Percentiles rank a stretch among this genome's conserved stretches.
Evolutionary conservation across 2,797 vertebrate genomes (phyloP).

Genomic region (Pygocentrus nattereri): DNA sequence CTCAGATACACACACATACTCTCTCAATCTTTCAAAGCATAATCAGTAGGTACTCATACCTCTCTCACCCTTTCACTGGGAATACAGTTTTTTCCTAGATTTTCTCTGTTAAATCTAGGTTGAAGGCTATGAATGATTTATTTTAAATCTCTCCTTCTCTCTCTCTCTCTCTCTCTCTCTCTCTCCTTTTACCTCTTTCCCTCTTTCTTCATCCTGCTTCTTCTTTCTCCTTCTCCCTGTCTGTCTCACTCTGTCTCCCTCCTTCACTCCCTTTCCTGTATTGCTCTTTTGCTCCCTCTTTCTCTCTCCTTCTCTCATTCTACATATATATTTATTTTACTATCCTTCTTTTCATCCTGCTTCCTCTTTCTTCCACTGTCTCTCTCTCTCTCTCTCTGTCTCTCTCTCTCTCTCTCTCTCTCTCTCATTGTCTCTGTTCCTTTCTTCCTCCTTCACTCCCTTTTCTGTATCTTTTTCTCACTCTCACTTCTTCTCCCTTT

Average conservation of each 20-base stretch:
- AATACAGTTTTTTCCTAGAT: not conserved
- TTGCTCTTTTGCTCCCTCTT: too few relatives aligned
- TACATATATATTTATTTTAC: too few relatives aligned
- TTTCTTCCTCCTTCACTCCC: not conserved
- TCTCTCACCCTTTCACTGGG: not conserved
- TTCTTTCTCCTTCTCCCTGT: slow-evolving; percentile 10
- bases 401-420: slow-evolving; percentile 29
- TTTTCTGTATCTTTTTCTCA: slow-evolving; percentile 29
- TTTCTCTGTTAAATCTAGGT: not conserved
- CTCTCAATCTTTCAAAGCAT: not conserved
- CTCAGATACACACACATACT: slow-evolving; percentile 15
- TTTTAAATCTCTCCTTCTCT: not conserved
- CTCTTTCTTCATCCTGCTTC: not conserved
- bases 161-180: slow-evolving; percentile 37
- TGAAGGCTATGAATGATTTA: not conserved
- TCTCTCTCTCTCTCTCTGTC: not conserved
- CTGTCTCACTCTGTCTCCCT: slow-evolving; percentile 24
- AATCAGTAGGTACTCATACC: not conserved
- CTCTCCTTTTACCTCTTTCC: not conserved
- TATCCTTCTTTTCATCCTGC: slow-evolving; percentile 33
- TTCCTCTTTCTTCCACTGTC: slow-evolving; percentile 24
- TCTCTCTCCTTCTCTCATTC: not conserved
- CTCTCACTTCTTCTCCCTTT: slow-evolving; percentile 16
- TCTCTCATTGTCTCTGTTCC: slow-evolving; percentile 13
- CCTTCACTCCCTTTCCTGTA: slow-evolving; percentile 14